Evolutionary conservation across 2,888 invertebrate genomes (phyloP).

Genomic region (Agrotis clavis): DNA sequence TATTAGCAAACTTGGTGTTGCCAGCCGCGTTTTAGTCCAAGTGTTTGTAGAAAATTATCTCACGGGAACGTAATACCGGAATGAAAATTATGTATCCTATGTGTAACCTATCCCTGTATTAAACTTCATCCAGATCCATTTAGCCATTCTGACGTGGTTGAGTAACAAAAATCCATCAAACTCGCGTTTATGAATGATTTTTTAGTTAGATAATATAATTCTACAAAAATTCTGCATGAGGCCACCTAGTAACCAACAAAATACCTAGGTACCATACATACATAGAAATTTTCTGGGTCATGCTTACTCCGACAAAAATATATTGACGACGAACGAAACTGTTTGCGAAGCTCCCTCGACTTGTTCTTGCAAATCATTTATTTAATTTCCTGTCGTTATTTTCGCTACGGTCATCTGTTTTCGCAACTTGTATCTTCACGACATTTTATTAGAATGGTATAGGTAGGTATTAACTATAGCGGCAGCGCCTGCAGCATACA

Average conservation of each 20-base stretch:
- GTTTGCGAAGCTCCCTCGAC: conserved; percentile 21
- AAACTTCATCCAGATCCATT: too few species aligned
- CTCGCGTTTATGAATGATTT: too few species aligned
- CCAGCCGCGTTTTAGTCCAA: too few species aligned
- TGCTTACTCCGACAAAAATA: conserved; percentile 34
- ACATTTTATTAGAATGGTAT: not conserved
- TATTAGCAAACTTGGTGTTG: too few species aligned
- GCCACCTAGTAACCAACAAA: conserved; percentile 13
- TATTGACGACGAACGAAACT: conserved; percentile 27
- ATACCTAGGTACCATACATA: not conserved
- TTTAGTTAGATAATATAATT: too few species aligned
- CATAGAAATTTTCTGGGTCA: conserved; percentile 36
- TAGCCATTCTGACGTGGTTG: too few species aligned
- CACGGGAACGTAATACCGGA: too few species aligned
- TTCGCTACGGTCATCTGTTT: conserved; percentile 32
- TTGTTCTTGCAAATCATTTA: conserved; percentile 53
- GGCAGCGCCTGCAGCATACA: too few species aligned
- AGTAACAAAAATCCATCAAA: too few species aligned
- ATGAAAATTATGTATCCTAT: too few species aligned
- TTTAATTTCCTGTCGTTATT: conserved; percentile 57
- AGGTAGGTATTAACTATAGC: not conserved
- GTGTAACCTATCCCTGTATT: too few species aligned
- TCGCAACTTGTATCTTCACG: conserved; percentile 28
- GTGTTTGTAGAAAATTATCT: too few species aligned
- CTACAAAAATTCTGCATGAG: conserved; percentile 4